Evolutionary conservation across 2,113 vertebrate genomes (phyloP).

Genomic region (Perca flavescens): DNA sequence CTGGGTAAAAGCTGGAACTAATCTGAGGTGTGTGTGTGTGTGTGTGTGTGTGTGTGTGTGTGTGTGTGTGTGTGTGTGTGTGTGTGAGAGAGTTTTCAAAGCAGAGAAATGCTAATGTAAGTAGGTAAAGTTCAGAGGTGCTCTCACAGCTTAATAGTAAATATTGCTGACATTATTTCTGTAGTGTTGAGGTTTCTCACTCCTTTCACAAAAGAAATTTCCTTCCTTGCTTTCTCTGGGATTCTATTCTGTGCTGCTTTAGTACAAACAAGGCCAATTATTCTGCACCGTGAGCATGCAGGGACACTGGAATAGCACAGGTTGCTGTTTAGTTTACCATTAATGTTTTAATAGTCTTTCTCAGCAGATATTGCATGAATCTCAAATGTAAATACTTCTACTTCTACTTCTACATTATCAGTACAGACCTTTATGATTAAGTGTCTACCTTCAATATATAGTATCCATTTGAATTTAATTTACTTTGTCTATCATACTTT

Average conservation of each 20-base stretch:
- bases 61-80: constrained; percentile 11
- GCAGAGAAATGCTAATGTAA: constrained; percentile 25
- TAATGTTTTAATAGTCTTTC: not conserved
- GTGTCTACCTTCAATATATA: not conserved
- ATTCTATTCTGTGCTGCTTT: constrained; percentile 30
- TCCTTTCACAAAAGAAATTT: constrained; percentile 39
- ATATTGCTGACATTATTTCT: constrained; percentile 29
- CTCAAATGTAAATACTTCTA: not conserved
- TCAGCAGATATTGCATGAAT: not conserved
- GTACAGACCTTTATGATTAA: not conserved
- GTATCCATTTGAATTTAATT: constrained; percentile 1
- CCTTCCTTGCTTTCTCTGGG: constrained; percentile 24
- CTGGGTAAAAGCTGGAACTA: constrained; percentile 83
- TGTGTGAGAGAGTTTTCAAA: constrained; percentile 28
- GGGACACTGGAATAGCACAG: constrained; percentile 6
- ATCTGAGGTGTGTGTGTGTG: constrained; percentile 68
- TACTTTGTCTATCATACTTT: not conserved
- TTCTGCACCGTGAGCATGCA: constrained; percentile 5
- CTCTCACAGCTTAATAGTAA: constrained; percentile 5
- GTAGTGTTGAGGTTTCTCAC: not conserved
- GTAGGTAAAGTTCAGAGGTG: constrained; percentile 13
- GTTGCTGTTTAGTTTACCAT: not conserved
- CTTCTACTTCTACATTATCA: not conserved
- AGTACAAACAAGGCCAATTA: constrained; percentile 21
- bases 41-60: constrained; percentile 8